Base-by-base conservation (phyloP, 2,888 invertebrate genomes). In the Diarsia mendica region DNA sequence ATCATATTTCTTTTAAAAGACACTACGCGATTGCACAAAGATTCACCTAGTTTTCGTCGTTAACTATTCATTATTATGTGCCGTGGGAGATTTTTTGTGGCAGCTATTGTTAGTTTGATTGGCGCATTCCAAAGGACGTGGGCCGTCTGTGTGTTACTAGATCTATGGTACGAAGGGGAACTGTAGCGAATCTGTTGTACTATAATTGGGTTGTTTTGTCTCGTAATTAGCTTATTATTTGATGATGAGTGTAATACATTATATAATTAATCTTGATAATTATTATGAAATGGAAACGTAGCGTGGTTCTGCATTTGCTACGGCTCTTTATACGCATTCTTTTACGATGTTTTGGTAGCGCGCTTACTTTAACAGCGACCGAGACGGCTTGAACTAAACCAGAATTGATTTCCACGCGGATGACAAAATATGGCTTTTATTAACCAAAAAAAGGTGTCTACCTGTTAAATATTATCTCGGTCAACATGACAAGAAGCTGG, bases 11-110 rank as follows among this genome's bases (percentile, higher is more conserved):
- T 96, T 96, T 95, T 95, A 96, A 95, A 95, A 96, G 94, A 95
- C 95, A 94, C 95, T 87, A 91, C 92, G 89, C 94, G 91, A 93
- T 96, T 96, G 96, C 96, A 96, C 96, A 96, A 96, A 95, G 96
- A 96, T 96, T 96, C 96, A 96, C 96, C 96, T 96, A 96, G 96
- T 96, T 96, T 96, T 96, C 94, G 96, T 94, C 92, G 94, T 95
- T 94, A 95, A 91, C 95, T 96, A 96, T 96, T 96, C 96, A 96
- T 96, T 94, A 94, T 93, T 95, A 93, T 94, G 93, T 95, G 95
- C 95, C 96, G 96, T 96, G 96, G 93, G 96, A 96, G 87, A 89
- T 91, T 95, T 95, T 95, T 95, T 95, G 94, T 91, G 88, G 83
- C 82, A 85, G 86, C 93, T 87, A 95, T 96, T 96, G 96, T 96